Conservation (phyloP, 2,113 vertebrate species). For the Ptyas mucosa region DNA sequence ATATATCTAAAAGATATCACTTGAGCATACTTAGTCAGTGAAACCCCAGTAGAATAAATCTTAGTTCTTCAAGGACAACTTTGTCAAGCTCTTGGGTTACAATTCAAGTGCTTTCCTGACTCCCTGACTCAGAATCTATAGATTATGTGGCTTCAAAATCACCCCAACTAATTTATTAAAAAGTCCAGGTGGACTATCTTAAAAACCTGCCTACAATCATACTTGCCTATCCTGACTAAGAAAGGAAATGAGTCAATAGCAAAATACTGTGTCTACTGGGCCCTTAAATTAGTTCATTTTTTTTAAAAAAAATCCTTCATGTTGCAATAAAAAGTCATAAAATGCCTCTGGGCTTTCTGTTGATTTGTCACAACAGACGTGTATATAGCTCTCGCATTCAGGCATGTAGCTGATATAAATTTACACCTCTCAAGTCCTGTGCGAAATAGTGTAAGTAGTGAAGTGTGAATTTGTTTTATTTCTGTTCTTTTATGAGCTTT, state of each 20-base stretch:
- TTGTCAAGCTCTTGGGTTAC: background rate
- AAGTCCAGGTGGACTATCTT: background rate
- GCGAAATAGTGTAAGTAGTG: background rate
- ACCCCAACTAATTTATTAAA: background rate
- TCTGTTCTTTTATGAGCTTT: background rate
- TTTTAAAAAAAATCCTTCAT: background rate
- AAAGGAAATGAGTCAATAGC: background rate
- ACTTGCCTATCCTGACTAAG: background rate
- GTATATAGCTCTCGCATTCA: background rate
- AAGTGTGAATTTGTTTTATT: background rate
- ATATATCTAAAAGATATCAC: background rate
- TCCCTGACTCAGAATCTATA: slow-evolving; percentile 20
- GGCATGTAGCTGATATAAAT: background rate
- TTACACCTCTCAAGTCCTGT: background rate
- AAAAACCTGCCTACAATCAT: background rate
- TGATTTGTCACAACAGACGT: background rate
- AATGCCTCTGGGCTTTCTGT: background rate
- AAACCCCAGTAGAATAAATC: background rate
- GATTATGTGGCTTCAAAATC: background rate
- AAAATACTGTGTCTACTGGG: background rate
- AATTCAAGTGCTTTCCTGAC: slow-evolving; percentile 1
- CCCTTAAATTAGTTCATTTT: background rate
- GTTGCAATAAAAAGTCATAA: background rate
- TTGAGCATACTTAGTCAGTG: background rate
- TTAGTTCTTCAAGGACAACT: slow-evolving; percentile 14